Evolutionary conservation across 2,797 vertebrate species (phyloP).

Genomic region (Remorina albescens): DNA sequence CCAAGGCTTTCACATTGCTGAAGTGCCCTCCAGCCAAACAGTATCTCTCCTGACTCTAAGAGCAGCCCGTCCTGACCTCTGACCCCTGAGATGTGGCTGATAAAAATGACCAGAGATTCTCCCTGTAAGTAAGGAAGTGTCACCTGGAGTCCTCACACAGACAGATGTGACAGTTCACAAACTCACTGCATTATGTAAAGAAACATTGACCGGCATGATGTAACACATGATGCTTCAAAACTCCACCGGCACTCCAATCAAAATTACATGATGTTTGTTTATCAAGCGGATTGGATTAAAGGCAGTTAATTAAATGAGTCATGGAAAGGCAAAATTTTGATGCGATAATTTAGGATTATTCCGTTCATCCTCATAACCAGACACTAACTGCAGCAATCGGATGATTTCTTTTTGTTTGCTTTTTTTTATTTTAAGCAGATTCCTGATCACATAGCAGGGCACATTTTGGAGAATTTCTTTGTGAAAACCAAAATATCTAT

Average conservation of each 20-base stretch:
- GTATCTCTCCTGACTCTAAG: no score
- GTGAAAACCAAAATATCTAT: no score
- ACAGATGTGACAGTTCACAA: conserved; percentile 45
- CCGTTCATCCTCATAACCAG: conserved; percentile 43
- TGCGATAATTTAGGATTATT: conserved; percentile 51
- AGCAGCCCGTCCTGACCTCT: conserved; percentile 37
- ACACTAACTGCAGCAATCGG: conserved; percentile 8
- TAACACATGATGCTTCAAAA: conserved; percentile 23
- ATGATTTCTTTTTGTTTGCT: no score
- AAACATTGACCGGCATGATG: no score
- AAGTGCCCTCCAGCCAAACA: conserved; percentile 15
- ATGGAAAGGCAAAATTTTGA: conserved; percentile 60
- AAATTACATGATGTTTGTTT: conserved; percentile 57
- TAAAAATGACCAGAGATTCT: background rate
- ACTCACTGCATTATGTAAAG: conserved; percentile 13
- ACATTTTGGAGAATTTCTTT: conserved; percentile 3
- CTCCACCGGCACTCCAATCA: conserved; percentile 45
- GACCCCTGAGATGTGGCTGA: conserved; percentile 17
- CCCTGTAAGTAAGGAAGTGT: conserved; percentile 20
- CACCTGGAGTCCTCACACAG: conserved; percentile 25
- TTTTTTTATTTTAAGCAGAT: background rate
- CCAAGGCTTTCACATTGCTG: background rate
- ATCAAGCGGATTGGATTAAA: conserved; percentile 68
- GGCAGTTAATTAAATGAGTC: conserved; percentile 69
- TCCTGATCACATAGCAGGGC: background rate